These are phyloP conservation scores for Heptranchias perlo DNA, from an alignment of 2,113 vertebrate genomes.

Conservation along the genomic window DNA sequence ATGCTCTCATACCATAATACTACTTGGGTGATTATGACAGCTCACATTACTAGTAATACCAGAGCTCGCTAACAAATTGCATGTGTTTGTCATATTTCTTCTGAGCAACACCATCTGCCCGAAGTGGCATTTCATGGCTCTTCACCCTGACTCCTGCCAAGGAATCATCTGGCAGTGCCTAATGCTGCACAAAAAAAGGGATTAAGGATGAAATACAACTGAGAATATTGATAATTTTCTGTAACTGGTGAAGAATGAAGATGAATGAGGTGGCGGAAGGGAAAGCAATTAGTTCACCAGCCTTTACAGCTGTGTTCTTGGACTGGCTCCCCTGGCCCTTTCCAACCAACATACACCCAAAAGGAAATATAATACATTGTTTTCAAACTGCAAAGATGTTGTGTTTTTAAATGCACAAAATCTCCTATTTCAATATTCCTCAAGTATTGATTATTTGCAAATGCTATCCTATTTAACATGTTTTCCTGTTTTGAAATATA, in stretches of 20 bases:
- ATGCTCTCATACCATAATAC: neutral
- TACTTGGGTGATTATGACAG: conserved; percentile 12
- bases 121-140: conserved; percentile 81
- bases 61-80: conserved; percentile 64
- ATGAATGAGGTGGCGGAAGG: conserved; percentile 84
- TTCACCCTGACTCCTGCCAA: conserved; percentile 81
- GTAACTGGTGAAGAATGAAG: conserved; percentile 93
- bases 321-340: conserved; percentile 67
- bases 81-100: conserved; percentile 81
- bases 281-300: conserved; percentile 77
- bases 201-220: conserved; percentile 84
- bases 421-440: neutral
- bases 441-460: neutral
- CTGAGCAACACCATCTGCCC: conserved; percentile 79
- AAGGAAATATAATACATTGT: neutral
- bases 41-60: conserved; percentile 17
- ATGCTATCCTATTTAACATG: neutral
- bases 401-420: neutral
- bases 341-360: conserved; percentile 50
- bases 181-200: conserved; percentile 75
- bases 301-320: conserved; percentile 79
- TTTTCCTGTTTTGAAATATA: neutral
- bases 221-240: conserved; percentile 90
- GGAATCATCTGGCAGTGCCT: conserved; percentile 82
- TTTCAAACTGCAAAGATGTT: neutral